Percentiles rank a stretch among this genome's conserved stretches.
Conservation (phyloP, 2,113 vertebrate genomes). For the Uropsilus gracilis region DNA sequence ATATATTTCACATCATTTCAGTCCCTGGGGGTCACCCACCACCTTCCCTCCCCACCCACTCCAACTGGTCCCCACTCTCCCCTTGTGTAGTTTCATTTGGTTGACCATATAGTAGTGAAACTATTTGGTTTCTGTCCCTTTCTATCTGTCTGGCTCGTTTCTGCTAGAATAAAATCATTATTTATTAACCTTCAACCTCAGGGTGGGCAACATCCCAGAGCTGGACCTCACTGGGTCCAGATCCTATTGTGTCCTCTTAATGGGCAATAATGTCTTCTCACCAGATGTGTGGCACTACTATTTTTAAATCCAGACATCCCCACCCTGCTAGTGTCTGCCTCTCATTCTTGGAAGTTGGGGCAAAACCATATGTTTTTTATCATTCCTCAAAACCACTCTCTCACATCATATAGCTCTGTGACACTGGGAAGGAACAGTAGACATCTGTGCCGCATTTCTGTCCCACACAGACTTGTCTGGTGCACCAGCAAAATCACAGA, state of each 20-base stretch:
- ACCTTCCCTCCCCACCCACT: too few species aligned
- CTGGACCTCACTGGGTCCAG: background rate
- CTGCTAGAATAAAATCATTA: too few species aligned
- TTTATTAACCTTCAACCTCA: background rate
- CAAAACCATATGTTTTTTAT: constrained; percentile 62
- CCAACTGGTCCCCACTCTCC: too few species aligned
- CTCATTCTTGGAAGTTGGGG: constrained; percentile 57
- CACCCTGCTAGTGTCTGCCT: constrained; percentile 33
- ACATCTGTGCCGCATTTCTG: background rate
- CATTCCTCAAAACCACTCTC: constrained; percentile 34
- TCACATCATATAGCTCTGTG: background rate
- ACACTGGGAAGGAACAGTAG: background rate
- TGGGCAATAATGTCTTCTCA: background rate
- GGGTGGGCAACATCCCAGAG: too few species aligned
- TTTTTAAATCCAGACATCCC: constrained; percentile 38
- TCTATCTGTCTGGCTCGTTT: too few species aligned
- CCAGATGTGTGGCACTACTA: background rate
- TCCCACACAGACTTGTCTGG: background rate
- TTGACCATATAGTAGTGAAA: too few species aligned
- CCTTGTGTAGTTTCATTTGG: too few species aligned
- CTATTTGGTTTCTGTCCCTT: too few species aligned
- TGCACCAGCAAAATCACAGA: background rate
- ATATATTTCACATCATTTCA: too few species aligned
- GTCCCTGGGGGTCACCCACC: too few species aligned
- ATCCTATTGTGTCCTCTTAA: background rate